phyloP scores from a whole-genome alignment of 2,797 vertebrate species.

The Clarias fuscus region DNA sequence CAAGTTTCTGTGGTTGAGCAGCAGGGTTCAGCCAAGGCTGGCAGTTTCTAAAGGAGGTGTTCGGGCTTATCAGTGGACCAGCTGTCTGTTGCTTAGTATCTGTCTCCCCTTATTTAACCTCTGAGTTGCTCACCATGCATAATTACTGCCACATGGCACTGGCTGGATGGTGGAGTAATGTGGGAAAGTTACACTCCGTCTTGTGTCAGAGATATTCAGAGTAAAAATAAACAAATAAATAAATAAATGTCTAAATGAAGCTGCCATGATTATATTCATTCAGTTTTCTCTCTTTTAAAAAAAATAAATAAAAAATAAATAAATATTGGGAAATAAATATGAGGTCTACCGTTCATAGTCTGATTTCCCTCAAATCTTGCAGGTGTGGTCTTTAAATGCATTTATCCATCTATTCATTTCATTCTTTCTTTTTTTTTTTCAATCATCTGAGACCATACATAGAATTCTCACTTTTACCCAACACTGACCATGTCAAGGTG shows the following conservation, averaged over 20 bases:
- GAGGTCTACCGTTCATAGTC: no score
- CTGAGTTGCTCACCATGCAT: neutral
- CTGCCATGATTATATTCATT: neutral
- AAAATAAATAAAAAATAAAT: no score
- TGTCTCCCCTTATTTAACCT: neutral
- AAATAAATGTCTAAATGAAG: neutral
- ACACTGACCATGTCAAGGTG: neutral
- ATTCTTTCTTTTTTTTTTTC: no score
- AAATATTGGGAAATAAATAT: neutral
- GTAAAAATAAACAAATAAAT: neutral
- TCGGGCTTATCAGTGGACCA: neutral
- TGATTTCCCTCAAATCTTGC: neutral
- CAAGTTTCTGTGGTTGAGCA: constrained; percentile 65
- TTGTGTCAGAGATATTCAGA: neutral
- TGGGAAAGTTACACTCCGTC: neutral
- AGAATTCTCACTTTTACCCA: neutral
- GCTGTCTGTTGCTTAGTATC: constrained; percentile 23
- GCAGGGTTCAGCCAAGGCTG: constrained; percentile 63
- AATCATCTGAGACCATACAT: neutral
- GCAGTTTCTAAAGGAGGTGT: constrained; percentile 22
- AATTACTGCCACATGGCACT: constrained; percentile 41
- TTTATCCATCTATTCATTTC: neutral
- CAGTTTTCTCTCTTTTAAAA: no score
- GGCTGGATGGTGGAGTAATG: constrained; percentile 4
- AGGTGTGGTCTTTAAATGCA: neutral